phyloP scores from a whole-genome alignment of 2,888 invertebrate species.

The Salticus scenicus region DNA sequence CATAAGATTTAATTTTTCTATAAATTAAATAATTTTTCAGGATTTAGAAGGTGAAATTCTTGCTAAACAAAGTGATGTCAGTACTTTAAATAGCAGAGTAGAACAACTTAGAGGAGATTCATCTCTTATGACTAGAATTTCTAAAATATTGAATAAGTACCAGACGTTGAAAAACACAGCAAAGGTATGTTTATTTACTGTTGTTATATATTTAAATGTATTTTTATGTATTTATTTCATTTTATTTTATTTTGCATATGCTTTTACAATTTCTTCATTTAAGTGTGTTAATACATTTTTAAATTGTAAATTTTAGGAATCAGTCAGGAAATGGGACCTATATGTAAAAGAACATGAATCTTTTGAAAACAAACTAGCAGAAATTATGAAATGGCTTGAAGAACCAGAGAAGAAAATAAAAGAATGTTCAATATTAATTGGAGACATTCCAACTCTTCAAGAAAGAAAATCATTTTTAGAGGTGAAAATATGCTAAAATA shows the following conservation, averaged over 20 bases:
- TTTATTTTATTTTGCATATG: neutral
- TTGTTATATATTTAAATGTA: neutral
- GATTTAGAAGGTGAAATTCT: slow-evolving; percentile 83
- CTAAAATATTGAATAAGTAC: slow-evolving; percentile 87
- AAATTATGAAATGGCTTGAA: slow-evolving; percentile 85
- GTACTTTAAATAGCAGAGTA: slow-evolving; percentile 82
- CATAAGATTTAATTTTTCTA: no score
- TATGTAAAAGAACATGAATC: slow-evolving; percentile 89
- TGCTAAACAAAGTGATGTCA: slow-evolving; percentile 82
- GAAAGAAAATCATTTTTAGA: slow-evolving; percentile 74
- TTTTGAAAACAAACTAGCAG: slow-evolving; percentile 85
- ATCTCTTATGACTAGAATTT: slow-evolving; percentile 84
- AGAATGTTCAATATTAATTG: slow-evolving; percentile 87
- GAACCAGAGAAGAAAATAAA: slow-evolving; percentile 84
- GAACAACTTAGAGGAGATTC: slow-evolving; percentile 85
- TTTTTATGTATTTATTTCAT: neutral
- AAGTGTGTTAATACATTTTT: slow-evolving; percentile 15
- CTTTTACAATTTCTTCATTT: neutral
- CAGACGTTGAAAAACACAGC: slow-evolving; percentile 87
- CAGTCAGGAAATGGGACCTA: slow-evolving; percentile 86
- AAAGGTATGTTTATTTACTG: slow-evolving; percentile 77
- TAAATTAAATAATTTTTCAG: no score
- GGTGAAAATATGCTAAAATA: slow-evolving; percentile 71
- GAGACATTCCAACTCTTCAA: slow-evolving; percentile 85
- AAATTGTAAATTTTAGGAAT: slow-evolving; percentile 79